These are phyloP conservation scores for Matsumyia berberina DNA, from an alignment of 2,888 invertebrate genomes.

Conservation along the genomic window DNA sequence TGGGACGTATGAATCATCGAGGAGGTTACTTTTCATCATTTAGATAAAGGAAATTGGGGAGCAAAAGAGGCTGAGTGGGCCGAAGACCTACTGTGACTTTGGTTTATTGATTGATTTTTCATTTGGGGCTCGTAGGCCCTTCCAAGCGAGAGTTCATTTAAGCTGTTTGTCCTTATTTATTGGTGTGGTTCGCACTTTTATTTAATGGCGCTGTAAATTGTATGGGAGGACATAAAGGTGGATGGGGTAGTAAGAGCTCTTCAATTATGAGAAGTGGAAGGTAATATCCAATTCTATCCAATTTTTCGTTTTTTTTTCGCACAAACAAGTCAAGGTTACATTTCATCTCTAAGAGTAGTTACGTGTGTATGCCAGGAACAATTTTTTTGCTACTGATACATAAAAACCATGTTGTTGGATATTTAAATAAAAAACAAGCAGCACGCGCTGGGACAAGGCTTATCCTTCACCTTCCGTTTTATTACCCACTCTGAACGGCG, in stretches of 20 bases:
- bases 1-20: background rate
- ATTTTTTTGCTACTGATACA: too few species aligned
- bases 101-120: constrained; percentile 42
- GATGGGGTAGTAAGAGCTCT: background rate
- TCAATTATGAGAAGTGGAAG: constrained; percentile 1
- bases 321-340: too few species aligned
- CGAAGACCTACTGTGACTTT: constrained; percentile 15
- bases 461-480: too few species aligned
- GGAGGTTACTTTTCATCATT: constrained; percentile 5
- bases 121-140: background rate
- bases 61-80: background rate
- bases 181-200: background rate
- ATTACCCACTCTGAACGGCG: too few species aligned
- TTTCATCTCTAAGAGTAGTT: too few species aligned
- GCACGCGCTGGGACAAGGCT: too few species aligned
- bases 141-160: background rate
- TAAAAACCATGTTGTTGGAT: too few species aligned
- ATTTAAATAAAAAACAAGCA: too few species aligned
- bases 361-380: too few species aligned
- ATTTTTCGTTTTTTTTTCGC: too few species aligned
- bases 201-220: constrained; percentile 6
- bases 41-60: constrained; percentile 8
- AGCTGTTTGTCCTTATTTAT: constrained; percentile 4
- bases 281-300: too few species aligned
- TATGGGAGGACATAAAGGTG: background rate